Evolutionary conservation across 35 echinoderm and acorn worm species (phyloP).

Genomic region (Eucidaris tribuloides): DNA sequence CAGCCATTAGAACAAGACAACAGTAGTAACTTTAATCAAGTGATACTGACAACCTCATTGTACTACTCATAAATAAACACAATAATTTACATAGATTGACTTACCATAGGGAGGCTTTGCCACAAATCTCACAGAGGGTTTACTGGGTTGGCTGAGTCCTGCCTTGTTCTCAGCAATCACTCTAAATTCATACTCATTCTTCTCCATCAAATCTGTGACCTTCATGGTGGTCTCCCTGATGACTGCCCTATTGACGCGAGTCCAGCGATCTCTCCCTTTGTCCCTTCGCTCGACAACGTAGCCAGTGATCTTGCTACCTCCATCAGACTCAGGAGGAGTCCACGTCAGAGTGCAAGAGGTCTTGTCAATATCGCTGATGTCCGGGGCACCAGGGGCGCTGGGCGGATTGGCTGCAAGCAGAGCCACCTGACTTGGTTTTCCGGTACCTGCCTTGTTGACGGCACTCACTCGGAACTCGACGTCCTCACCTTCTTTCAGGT

Average conservation of each 20-base stretch:
- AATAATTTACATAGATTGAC: background rate
- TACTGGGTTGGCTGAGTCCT: conserved; percentile 40
- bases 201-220: conserved; percentile 3
- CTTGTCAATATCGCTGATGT: conserved; percentile 24
- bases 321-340: conserved; percentile 39
- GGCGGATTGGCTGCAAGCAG: conserved; percentile 15
- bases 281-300: conserved; percentile 44
- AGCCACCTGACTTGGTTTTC: conserved; percentile 51
- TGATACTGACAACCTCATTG: background rate
- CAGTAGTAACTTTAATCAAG: background rate
- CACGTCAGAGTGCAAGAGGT: conserved; percentile 28
- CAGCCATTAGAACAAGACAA: background rate
- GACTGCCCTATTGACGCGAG: conserved; percentile 2
- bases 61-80: background rate
- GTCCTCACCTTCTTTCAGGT: conserved; percentile 68
- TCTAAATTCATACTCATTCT: conserved; percentile 34
- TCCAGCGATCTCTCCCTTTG: conserved; percentile 18
- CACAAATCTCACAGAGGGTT: conserved; percentile 27
- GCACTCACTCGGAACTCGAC: conserved; percentile 83
- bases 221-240: background rate
- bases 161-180: conserved; percentile 46
- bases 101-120: conserved; percentile 70
- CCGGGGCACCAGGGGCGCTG: conserved; percentile 17
- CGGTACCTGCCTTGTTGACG: conserved; percentile 77
- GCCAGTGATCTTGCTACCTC: conserved; percentile 26